Percentiles rank a stretch among this genome's conserved stretches.
These are phyloP conservation scores for Euclidia mi DNA, from an alignment of 2,888 invertebrate species.

Conservation along the genomic window DNA sequence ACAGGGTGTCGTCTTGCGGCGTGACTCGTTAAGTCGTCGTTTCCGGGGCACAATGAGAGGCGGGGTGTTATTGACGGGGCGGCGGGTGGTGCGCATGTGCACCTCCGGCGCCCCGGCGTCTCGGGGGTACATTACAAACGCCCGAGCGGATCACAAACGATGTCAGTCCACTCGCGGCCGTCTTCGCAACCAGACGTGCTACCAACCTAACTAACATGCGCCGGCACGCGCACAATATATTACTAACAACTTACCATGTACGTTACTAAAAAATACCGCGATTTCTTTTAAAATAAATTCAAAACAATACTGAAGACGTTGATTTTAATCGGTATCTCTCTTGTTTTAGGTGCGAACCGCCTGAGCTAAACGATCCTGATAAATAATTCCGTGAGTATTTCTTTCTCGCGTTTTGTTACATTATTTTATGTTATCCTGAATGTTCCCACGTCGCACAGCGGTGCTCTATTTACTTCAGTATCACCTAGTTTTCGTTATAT, in stretches of 20 bases:
- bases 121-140: constrained; percentile 82
- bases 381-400: constrained; percentile 72
- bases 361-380: constrained; percentile 60
- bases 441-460: too few relatives aligned
- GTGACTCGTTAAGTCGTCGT: constrained; percentile 84
- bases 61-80: constrained; percentile 85
- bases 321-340: constrained; percentile 63
- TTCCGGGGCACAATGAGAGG: constrained; percentile 86
- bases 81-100: constrained; percentile 84
- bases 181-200: constrained; percentile 69
- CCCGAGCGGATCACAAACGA: constrained; percentile 74
- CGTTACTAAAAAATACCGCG: constrained; percentile 41
- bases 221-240: constrained; percentile 62
- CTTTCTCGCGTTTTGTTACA: constrained; percentile 30
- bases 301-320: constrained; percentile 11
- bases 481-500: too few relatives aligned
- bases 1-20: constrained; percentile 81
- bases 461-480: constrained; percentile 24
- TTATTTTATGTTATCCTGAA: constrained; percentile 33
- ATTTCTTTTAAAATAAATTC: constrained; percentile 14
- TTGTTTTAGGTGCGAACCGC: constrained; percentile 77
- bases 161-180: constrained; percentile 79
- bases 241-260: constrained; percentile 65
- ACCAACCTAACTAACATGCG: constrained; percentile 37
- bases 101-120: constrained; percentile 84